phyloP scores from a whole-genome alignment of 2,113 vertebrate species.

The Ailuropoda melanoleuca region DNA sequence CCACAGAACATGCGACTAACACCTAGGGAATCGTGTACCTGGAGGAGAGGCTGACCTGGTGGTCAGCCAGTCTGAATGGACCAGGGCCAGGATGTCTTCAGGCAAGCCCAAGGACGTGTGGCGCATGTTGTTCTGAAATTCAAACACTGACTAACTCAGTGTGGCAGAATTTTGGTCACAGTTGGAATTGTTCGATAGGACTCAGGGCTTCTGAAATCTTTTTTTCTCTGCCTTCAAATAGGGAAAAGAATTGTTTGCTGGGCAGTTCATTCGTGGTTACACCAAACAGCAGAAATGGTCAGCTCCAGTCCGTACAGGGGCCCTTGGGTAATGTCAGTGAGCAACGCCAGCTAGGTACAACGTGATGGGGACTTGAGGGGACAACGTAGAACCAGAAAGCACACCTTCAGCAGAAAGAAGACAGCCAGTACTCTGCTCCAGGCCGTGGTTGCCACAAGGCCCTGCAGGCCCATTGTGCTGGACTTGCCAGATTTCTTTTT shows the following conservation, averaged over 20 bases:
- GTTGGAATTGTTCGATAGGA: background rate
- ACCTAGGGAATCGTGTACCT: background rate
- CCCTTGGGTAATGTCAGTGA: background rate
- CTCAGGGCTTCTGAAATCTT: background rate
- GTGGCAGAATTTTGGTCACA: background rate
- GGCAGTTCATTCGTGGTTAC: background rate
- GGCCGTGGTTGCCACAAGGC: fast-evolving
- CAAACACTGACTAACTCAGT: background rate
- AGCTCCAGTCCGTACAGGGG: background rate
- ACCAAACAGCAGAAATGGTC: background rate
- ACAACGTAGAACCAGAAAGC: background rate
- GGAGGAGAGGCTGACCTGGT: constrained; percentile 3
- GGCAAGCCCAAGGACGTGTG: background rate
- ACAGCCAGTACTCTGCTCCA: background rate
- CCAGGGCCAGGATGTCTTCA: background rate
- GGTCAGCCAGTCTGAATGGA: background rate
- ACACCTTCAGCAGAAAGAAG: too few relatives aligned
- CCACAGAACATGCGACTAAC: constrained; percentile 12
- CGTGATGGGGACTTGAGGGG: fast-evolving
- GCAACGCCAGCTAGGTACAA: too few relatives aligned
- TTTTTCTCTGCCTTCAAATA: background rate
- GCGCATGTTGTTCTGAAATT: background rate
- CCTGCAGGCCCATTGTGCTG: background rate
- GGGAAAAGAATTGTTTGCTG: background rate
- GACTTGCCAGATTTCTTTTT: background rate